phyloP scores from a whole-genome alignment of 2,888 invertebrate species.

The Metallyticus violacea region DNA sequence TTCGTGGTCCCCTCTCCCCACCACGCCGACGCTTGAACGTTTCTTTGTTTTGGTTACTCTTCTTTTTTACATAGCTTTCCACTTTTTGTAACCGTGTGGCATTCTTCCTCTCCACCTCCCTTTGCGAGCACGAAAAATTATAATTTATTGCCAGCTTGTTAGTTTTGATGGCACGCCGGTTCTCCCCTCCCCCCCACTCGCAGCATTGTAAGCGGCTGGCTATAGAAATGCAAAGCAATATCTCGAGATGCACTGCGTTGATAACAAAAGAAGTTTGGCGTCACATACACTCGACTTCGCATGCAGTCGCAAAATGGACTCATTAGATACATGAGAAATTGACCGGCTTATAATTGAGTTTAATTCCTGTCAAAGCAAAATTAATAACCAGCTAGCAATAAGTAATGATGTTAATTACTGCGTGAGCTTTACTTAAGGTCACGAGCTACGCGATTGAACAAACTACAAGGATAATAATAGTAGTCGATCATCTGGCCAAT shows the following conservation, averaged over 20 bases:
- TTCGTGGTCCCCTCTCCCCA: constrained; percentile 1
- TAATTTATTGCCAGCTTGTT: not conserved
- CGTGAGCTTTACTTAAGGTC: not conserved
- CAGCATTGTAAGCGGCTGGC: not conserved
- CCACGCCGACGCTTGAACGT: not conserved
- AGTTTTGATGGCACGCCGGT: not conserved
- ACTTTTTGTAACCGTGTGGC: not conserved
- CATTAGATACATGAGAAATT: not conserved
- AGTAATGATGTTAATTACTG: not conserved
- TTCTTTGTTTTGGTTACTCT: not conserved
- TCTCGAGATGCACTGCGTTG: not conserved
- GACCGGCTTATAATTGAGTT: not conserved
- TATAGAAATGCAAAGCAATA: not conserved
- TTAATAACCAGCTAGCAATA: not conserved
- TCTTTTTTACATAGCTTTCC: not conserved
- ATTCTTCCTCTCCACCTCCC: not conserved
- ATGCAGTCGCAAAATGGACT: not conserved
- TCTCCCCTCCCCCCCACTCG: too few relatives aligned
- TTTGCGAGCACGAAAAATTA: not conserved
- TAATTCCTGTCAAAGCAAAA: not conserved
- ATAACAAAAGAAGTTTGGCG: not conserved
- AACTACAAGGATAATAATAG: too few relatives aligned
- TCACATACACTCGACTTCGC: not conserved
- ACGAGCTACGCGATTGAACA: not conserved
- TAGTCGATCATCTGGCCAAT: too few relatives aligned